phyloP scores from a whole-genome alignment of 2,797 vertebrate genomes.

The Phrynocephalus guinanensis region DNA sequence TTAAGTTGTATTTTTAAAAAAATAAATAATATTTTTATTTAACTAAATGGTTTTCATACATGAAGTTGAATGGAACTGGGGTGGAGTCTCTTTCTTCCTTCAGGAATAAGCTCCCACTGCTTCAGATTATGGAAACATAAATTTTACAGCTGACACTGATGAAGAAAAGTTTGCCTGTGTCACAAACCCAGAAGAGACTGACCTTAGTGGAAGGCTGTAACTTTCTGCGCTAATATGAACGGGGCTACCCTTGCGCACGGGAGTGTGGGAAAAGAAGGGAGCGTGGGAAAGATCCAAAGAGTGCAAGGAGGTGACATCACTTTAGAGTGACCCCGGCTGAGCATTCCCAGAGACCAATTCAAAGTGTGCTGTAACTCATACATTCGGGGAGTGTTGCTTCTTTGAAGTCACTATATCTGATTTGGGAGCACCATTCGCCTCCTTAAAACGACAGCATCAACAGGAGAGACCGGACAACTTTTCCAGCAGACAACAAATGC shows the following conservation, averaged over 20 bases:
- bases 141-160: too few relatives aligned
- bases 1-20: too few relatives aligned
- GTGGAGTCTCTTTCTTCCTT: too few relatives aligned
- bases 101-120: too few relatives aligned
- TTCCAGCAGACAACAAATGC: constrained; percentile 36
- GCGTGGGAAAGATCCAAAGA: constrained; percentile 72
- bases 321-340: constrained; percentile 51
- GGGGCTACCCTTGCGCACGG: constrained; percentile 22
- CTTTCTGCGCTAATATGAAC: constrained; percentile 43
- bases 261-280: constrained; percentile 50
- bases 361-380: constrained; percentile 42
- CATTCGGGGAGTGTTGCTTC: constrained; percentile 26
- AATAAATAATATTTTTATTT: too few relatives aligned
- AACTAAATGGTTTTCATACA: too few relatives aligned
- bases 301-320: constrained; percentile 45
- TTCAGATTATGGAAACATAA: too few relatives aligned
- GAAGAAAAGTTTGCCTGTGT: neutral
- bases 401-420: constrained; percentile 23
- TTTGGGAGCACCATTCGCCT: constrained; percentile 10
- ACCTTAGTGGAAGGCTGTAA: neutral
- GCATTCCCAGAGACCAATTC: constrained; percentile 69
- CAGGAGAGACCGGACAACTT: constrained; percentile 23
- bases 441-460: constrained; percentile 41
- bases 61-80: too few relatives aligned
- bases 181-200: neutral